Conservation (phyloP, 2,888 invertebrate genomes). For the Pherbina coryleti region DNA sequence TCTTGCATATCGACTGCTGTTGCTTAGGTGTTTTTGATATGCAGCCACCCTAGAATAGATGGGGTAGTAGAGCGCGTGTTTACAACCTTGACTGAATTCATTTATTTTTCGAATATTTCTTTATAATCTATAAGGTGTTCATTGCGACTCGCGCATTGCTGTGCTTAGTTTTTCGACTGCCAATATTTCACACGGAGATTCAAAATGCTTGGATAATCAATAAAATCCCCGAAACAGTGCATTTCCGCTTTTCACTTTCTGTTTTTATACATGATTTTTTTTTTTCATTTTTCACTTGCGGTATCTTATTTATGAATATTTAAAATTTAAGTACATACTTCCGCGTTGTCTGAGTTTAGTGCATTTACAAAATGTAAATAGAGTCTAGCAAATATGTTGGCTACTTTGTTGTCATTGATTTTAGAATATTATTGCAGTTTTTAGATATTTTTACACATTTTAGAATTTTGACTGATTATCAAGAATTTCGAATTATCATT, state of each 20-base stretch:
- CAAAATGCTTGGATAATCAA: not conserved
- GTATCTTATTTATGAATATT: not conserved
- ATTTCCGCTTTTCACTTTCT: not conserved
- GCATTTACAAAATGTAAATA: not conserved
- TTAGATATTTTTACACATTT: not conserved
- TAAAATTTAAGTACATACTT: not conserved
- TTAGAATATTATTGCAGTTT: not conserved
- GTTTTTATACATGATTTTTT: not conserved
- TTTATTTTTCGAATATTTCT: not conserved
- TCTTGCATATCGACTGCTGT: not conserved
- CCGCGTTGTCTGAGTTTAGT: conserved; percentile 6
- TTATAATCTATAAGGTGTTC: not conserved
- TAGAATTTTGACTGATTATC: not conserved
- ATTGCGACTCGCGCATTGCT: not conserved
- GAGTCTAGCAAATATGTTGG: not conserved
- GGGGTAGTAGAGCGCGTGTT: not conserved
- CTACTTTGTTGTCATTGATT: not conserved
- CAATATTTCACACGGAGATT: not conserved
- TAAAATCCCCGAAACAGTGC: not conserved
- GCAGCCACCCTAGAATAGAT: not conserved
- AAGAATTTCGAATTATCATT: not conserved
- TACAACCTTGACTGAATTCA: conserved; percentile 23
- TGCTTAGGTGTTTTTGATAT: not conserved
- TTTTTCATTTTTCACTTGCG: not conserved
- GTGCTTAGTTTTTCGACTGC: not conserved